Conservation (phyloP, 1,140 invertebrate genomes). For the Yoshiicerus persimilis region DNA sequence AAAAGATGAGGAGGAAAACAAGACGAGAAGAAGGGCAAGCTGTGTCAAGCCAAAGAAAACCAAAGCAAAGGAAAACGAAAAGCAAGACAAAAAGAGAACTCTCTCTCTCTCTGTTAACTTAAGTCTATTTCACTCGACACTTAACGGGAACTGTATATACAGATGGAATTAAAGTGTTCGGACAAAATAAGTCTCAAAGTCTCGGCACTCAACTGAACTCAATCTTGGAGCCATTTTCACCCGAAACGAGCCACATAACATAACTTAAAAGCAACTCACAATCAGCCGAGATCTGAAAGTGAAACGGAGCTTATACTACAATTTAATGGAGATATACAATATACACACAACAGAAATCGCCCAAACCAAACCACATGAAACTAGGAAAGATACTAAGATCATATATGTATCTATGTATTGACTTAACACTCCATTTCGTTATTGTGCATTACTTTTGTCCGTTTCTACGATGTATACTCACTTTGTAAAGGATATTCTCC, state of each 20-base stretch:
- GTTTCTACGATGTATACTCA: too few species aligned
- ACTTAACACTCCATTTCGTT: neutral
- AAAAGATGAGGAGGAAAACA: neutral
- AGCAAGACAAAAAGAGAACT: neutral
- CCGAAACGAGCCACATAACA: slow-evolving; percentile 21
- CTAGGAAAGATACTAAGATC: neutral
- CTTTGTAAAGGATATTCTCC: too few species aligned
- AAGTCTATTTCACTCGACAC: slow-evolving; percentile 7
- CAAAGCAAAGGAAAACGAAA: neutral
- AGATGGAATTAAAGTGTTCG: slow-evolving; percentile 17
- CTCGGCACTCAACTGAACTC: neutral
- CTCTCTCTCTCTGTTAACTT: neutral
- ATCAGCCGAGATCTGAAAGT: slow-evolving; percentile 8
- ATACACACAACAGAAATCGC: neutral
- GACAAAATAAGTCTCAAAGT: slow-evolving; percentile 6
- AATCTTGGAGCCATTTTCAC: slow-evolving; percentile 15
- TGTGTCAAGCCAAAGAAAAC: neutral
- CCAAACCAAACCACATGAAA: neutral
- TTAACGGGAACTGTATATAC: neutral
- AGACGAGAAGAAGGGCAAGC: neutral
- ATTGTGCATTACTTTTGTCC: neutral
- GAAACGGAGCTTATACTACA: neutral
- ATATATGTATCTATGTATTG: neutral
- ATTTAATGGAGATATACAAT: neutral
- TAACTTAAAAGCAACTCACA: slow-evolving; percentile 20